Base-by-base conservation (phyloP, 2,888 invertebrate genomes). In the Phaonia tiefii region DNA sequence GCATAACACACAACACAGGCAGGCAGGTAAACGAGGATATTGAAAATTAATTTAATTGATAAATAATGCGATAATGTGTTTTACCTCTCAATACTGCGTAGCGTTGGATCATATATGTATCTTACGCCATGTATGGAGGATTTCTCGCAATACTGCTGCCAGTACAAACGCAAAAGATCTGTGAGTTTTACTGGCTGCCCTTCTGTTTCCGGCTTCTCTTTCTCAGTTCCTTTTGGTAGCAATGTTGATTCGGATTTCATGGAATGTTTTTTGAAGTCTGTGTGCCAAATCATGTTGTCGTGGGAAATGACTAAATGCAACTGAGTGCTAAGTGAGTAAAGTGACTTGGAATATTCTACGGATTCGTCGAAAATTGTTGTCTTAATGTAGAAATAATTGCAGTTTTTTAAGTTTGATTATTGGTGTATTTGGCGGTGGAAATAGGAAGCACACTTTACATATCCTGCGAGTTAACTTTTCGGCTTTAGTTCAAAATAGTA, bases 41-140 rank as follows among this genome's bases (percentile, higher is more conserved):
- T 71, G 70, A 67, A 80, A 74, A 58, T 63, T 10, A 63, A 77
- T 77, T 75, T 42, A 67, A 76, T 72, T 79, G 58, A 42, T 4
- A 39, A 26, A 74, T 75, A 37, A 60, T 39, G 2, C n/a, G 20
- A 75, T 75, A 37, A 60, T 39, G 2, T 11, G 20, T 73, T 58
- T 70, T 46, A 89, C 90, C 88, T 87, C 74, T 90, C 90, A 11
- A 88, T 77, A 13, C 84, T 80, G 17, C 86, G 86, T n/a, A 89
- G 54, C 13, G 85, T 84, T 8, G 86, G 80, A 79, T 89, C 88
- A 37, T 87, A 86, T 2, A 90, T 83, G 82, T 90, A 90, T 44
- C 86, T 86, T 22, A 90, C 86, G 37, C 90, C 89, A 72, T 90
- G 90, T 10, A 90, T 85, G 0, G 89, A 87, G 0, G 90, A 88